Evolutionary conservation across 2,888 invertebrate genomes (phyloP).

Genomic region (Tenthredo scrophulariae): DNA sequence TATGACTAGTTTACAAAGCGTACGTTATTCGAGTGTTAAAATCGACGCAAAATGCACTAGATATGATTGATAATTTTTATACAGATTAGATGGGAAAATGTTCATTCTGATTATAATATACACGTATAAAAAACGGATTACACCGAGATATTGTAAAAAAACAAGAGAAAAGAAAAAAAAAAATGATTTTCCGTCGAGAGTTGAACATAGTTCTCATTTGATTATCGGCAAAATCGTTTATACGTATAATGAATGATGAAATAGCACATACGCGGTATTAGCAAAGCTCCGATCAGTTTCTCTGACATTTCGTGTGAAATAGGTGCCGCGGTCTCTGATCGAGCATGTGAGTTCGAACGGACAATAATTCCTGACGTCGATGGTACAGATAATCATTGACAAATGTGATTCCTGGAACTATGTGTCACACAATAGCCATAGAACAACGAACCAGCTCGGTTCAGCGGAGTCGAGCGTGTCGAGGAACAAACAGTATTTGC

Average conservation of each 20-base stretch:
- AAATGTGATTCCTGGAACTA: constrained; percentile 35
- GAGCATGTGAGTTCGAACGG: neutral
- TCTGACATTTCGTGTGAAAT: neutral
- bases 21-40: neutral
- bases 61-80: neutral
- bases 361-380: constrained; percentile 37
- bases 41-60: neutral
- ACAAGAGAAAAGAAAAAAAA: too few species aligned
- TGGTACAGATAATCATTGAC: constrained; percentile 35
- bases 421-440: constrained; percentile 20
- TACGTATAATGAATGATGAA: neutral
- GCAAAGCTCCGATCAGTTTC: neutral
- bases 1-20: constrained; percentile 4
- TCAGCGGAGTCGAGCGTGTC: neutral
- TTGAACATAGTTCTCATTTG: neutral
- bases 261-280: neutral
- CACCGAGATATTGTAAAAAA: too few species aligned
- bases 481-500: constrained; percentile 5
- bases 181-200: neutral
- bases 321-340: neutral
- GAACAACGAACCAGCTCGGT: neutral
- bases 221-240: neutral
- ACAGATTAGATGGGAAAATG: neutral
- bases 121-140: too few species aligned
- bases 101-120: too few species aligned